Evolutionary conservation across 2,113 vertebrate genomes (phyloP), one percentile per base, ranked within the genome.

Genomic region (Chionis minor): DNA sequence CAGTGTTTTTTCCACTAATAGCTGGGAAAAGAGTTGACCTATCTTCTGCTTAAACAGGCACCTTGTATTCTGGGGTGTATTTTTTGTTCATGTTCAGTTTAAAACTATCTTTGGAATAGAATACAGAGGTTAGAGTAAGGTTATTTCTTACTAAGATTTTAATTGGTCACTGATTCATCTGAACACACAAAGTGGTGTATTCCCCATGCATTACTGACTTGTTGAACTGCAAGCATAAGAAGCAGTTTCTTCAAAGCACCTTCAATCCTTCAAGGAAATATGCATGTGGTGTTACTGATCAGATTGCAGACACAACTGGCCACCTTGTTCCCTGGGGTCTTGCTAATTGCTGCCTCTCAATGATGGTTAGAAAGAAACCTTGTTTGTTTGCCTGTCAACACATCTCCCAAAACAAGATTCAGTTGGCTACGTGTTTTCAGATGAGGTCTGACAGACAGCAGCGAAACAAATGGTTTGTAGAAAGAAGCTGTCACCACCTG

Each of bases 391-490:
- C 33, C 28, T 88, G 45, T 52, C 22, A 82, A 20, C 27, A 16
- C 24, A 26, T 28, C 16, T 88, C 45, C 32, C n/a, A 38, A 15
- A 86, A 70, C 10, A 54, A 73, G 45, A 35, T 19, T 51, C 1
- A 1, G 5, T 1, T 74, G 72, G 33, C 40, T 56, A 13, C 3
- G 0, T 5, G 1, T 40, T n/a, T 73, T 58, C 10, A 9, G 24
- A 56, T 23, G 7, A 35, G 44, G 15, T 8, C 5, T 33, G 28
- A 44, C 14, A 86, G 35, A 51, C 17, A 30, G 12, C 33, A 16
- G 9, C 8, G 6, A 72, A 77, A 32, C 35, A 83, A 67, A 62
- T 23, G 27, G 24, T 62, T 80, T 71, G 59, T 35, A 51, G 22
- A 56, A 83, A 51, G 59, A 56, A 35, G 10, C 38, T 77, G 72